Conservation (phyloP, 2,113 vertebrate genomes). For the Prunella himalayana region DNA sequence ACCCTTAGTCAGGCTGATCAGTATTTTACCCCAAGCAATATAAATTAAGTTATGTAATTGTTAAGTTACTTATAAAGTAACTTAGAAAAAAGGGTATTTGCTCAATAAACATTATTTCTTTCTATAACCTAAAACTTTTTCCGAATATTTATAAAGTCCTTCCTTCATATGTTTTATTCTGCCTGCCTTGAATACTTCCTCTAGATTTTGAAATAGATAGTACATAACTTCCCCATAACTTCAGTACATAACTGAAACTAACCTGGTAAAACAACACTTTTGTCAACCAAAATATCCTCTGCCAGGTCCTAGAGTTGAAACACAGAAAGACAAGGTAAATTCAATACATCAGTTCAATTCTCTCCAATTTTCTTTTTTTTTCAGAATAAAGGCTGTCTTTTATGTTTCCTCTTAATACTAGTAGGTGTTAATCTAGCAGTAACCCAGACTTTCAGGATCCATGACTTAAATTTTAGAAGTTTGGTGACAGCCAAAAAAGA, state of each 20-base stretch:
- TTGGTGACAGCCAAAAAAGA: neutral
- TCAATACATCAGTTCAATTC: neutral
- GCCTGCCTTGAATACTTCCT: neutral
- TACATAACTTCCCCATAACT: fast-evolving
- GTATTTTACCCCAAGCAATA: neutral
- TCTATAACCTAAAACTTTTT: neutral
- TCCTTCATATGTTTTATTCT: neutral
- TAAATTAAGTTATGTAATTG: neutral
- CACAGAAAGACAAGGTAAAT: neutral
- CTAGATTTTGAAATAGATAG: neutral
- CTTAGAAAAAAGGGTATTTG: neutral
- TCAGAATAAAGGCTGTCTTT: neutral
- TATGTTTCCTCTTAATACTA: neutral
- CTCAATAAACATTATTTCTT: neutral
- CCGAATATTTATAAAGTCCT: neutral
- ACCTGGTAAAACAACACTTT: fast-evolving
- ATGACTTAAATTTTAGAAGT: neutral
- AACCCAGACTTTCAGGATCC: neutral
- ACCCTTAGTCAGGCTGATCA: neutral
- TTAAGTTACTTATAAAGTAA: neutral
- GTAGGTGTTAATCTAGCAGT: neutral
- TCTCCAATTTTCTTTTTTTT: neutral
- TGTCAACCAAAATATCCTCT: neutral
- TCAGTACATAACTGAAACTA: too few relatives aligned
- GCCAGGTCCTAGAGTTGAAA: neutral